A percentile compares a stretch with the other conserved stretches of the same genome.
These are phyloP conservation scores for Eupithecia abbreviata DNA, from an alignment of 2,888 invertebrate species.

Conservation along the genomic window DNA sequence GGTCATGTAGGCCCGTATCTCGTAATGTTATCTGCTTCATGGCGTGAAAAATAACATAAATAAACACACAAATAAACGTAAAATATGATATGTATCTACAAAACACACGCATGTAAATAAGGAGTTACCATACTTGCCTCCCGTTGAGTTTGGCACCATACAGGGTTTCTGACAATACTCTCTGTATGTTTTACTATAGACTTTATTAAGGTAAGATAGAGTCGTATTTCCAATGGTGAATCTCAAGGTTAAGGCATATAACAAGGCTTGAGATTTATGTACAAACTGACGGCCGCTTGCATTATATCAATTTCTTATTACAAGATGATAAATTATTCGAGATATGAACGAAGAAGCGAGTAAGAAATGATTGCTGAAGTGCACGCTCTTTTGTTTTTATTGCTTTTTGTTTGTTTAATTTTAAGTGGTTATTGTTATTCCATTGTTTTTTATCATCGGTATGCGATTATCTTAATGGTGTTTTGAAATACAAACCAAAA, in stretches of 20 bases:
- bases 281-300: constrained; percentile 55
- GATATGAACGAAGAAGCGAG: constrained; percentile 63
- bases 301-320: constrained; percentile 72
- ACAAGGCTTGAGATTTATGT: constrained; percentile 60
- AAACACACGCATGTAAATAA: constrained; percentile 77
- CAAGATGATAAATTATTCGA: constrained; percentile 70
- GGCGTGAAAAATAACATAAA: constrained; percentile 48
- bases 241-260: constrained; percentile 60
- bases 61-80: constrained; percentile 35
- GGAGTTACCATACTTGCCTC: constrained; percentile 59
- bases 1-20: neutral
- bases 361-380: constrained; percentile 51
- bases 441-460: constrained; percentile 13
- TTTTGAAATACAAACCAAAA: neutral
- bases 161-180: constrained; percentile 51
- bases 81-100: constrained; percentile 70
- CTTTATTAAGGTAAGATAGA: constrained; percentile 39
- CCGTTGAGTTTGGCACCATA: constrained; percentile 71
- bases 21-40: constrained; percentile 35
- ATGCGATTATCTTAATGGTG: constrained; percentile 29
- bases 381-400: constrained; percentile 27
- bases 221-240: constrained; percentile 45
- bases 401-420: constrained; percentile 32
- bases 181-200: neutral
- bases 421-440: constrained; percentile 38